A percentile compares a stretch with the other conserved stretches of the same genome.
Conservation (phyloP, 1,140 invertebrate species). For the Pseudomyrmex dendroicus region DNA sequence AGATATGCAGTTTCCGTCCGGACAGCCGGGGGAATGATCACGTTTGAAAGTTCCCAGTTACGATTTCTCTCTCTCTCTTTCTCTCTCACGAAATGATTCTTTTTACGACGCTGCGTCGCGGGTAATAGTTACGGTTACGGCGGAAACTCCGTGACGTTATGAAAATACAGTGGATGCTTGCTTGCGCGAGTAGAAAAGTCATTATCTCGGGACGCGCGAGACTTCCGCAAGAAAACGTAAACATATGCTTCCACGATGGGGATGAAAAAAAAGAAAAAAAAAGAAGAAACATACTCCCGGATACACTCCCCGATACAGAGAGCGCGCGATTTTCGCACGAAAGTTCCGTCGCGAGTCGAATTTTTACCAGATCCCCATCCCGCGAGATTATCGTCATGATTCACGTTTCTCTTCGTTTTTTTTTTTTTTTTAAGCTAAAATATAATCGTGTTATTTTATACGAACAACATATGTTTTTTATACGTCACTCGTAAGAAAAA, state of each 20-base stretch:
- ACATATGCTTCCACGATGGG: constrained; percentile 33
- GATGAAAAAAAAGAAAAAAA: neutral
- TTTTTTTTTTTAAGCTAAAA: neutral
- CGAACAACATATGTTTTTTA: neutral
- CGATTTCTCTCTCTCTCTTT: constrained; percentile 29
- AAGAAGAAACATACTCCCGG: neutral
- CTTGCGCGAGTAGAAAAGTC: constrained; percentile 41
- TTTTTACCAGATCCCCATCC: neutral
- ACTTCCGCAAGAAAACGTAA: constrained; percentile 46
- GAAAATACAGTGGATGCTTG: constrained; percentile 56
- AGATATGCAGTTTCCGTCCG: constrained; percentile 51
- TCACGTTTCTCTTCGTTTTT: neutral
- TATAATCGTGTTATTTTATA: neutral
- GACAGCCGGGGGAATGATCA: constrained; percentile 41
- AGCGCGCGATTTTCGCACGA: neutral
- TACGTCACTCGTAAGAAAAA: neutral
- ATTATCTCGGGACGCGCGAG: constrained; percentile 41
- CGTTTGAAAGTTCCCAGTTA: constrained; percentile 59
- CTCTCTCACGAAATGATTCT: constrained; percentile 45
- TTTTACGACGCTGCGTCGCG: constrained; percentile 39
- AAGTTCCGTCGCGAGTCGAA: neutral
- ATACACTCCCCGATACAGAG: neutral
- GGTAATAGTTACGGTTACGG: constrained; percentile 56
- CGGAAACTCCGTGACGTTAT: constrained; percentile 59
- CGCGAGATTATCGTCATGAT: neutral